A percentile compares a stretch with the other conserved stretches of the same genome.
Conservation (phyloP, 1,140 invertebrate species). For the Magallana angulata region DNA sequence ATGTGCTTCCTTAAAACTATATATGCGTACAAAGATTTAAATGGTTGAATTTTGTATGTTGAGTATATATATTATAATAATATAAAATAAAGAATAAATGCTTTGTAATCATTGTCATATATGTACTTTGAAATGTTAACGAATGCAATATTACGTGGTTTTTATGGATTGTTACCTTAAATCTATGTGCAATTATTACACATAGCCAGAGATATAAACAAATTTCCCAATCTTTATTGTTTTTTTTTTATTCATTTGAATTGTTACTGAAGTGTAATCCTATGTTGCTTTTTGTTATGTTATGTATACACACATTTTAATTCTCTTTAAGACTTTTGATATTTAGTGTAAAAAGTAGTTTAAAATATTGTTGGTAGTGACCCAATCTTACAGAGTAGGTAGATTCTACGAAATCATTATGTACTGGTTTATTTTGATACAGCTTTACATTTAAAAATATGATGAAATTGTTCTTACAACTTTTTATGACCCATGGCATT, state of each 20-base stretch:
- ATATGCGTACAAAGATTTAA: not conserved
- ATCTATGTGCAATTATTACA: conserved; percentile 4
- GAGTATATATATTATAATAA: not conserved
- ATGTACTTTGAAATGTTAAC: not conserved
- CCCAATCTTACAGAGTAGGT: not conserved
- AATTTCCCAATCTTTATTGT: not conserved
- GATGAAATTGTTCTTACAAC: too few relatives aligned
- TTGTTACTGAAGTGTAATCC: not conserved
- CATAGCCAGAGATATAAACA: conserved; percentile 2
- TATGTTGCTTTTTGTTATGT: not conserved
- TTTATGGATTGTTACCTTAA: conserved; percentile 13
- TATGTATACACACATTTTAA: not conserved
- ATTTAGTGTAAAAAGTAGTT: too few relatives aligned
- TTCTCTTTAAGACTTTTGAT: not conserved
- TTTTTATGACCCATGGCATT: not conserved
- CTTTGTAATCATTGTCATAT: not conserved
- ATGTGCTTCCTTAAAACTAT: not conserved
- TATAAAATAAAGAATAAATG: not conserved
- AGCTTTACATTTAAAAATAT: not conserved
- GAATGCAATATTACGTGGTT: conserved; percentile 1
- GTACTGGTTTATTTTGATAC: conserved; percentile 8
- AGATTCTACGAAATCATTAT: not conserved
- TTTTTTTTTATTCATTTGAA: conserved; percentile 13
- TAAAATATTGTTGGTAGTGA: too few relatives aligned
- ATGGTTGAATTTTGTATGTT: conserved; percentile 18